Evolutionary conservation across 1,140 invertebrate species (phyloP).

Genomic region (Zaprionus gabonicus): DNA sequence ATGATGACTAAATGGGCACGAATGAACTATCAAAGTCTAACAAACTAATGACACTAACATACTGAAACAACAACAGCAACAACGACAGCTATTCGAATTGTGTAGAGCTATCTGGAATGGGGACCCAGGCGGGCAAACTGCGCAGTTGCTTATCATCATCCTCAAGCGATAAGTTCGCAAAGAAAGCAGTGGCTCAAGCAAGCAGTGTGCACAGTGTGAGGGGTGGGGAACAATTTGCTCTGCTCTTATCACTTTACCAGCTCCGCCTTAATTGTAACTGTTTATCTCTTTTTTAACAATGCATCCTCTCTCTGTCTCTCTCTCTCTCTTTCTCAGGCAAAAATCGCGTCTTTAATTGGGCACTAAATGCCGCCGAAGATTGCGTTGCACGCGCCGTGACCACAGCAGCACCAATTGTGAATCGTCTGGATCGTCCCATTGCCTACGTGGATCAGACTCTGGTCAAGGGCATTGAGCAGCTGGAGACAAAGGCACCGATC

Average conservation of each 20-base stretch:
- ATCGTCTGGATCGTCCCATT: constrained; percentile 87
- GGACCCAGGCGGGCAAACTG: constrained; percentile 14
- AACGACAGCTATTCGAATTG: not conserved
- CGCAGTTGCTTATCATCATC: constrained; percentile 47
- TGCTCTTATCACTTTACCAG: constrained; percentile 23
- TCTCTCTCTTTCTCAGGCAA: constrained; percentile 83
- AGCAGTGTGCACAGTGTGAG: not conserved
- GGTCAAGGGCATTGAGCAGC: constrained; percentile 88
- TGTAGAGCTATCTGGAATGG: not conserved
- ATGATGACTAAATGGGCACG: constrained; percentile 58
- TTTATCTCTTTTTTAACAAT: not conserved
- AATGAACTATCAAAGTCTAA: constrained; percentile 74
- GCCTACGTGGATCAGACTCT: constrained; percentile 88
- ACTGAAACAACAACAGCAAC: constrained; percentile 17
- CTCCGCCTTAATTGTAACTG: constrained; percentile 22
- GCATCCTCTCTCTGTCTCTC: constrained; percentile 1
- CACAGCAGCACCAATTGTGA: constrained; percentile 87
- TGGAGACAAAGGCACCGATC: constrained; percentile 89
- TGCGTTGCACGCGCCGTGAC: constrained; percentile 87
- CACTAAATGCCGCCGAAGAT: constrained; percentile 88
- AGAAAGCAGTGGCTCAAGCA: not conserved
- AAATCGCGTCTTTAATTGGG: constrained; percentile 88
- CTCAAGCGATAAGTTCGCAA: constrained; percentile 19
- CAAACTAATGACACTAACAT: constrained; percentile 2
- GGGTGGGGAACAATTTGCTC: not conserved